Conservation (phyloP, 1,140 invertebrate species). For the Brachionus asplanchnoidis region DNA sequence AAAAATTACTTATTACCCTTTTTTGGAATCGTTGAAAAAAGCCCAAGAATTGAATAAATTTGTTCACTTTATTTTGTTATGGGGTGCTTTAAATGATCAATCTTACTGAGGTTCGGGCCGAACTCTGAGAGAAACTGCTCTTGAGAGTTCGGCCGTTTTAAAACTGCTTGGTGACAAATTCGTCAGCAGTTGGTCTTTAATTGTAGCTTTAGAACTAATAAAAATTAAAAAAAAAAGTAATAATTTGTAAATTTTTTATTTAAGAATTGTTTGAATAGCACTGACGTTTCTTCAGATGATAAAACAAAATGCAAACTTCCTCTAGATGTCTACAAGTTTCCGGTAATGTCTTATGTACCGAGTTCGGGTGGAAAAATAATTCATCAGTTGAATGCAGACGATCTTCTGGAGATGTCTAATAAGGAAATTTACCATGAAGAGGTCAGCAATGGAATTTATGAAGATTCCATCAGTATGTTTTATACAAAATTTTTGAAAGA, state of each 20-base stretch:
- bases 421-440: background rate
- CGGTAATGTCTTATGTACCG: slow-evolving; percentile 12
- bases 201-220: no score
- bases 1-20: slow-evolving; percentile 53
- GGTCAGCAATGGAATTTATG: background rate
- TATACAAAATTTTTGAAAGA: slow-evolving; percentile 1
- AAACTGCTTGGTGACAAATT: no score
- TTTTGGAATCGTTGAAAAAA: slow-evolving; percentile 46
- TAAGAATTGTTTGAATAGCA: no score
- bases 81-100: slow-evolving; percentile 57
- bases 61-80: slow-evolving; percentile 52
- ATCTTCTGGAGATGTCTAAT: slow-evolving; percentile 29
- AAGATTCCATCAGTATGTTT: background rate
- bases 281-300: no score
- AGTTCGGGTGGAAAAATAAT: background rate
- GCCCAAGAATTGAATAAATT: slow-evolving; percentile 43
- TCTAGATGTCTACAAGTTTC: slow-evolving; percentile 31
- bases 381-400: slow-evolving; percentile 37
- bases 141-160: no score
- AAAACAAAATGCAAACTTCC: no score
- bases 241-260: no score
- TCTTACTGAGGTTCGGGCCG: slow-evolving; percentile 54
- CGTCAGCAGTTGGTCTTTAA: no score
- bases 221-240: no score
- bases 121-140: no score